phyloP scores from a whole-genome alignment of 1,140 invertebrate species.

The Scaptomyza pallida region DNA sequence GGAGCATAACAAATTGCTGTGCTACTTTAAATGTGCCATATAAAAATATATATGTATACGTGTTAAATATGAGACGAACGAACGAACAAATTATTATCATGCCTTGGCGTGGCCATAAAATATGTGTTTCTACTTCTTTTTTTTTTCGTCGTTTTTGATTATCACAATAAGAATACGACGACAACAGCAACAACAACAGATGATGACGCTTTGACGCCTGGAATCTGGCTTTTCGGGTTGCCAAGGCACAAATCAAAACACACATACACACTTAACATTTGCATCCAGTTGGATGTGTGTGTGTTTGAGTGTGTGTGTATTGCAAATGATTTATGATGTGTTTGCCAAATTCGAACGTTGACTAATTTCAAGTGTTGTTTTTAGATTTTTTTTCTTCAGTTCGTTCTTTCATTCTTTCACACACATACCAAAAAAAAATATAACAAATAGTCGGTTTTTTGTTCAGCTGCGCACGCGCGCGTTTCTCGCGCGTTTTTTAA shows the following conservation, averaged over 20 bases:
- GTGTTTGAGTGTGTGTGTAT: conserved; percentile 3
- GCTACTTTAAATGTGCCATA: conserved; percentile 73
- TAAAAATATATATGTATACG: conserved; percentile 50
- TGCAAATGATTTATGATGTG: conserved; percentile 68
- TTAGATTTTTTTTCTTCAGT: conserved; percentile 12
- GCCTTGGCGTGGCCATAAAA: conserved; percentile 48
- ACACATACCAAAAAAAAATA: conserved; percentile 43
- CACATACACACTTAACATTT: conserved; percentile 14
- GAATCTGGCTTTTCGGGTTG: conserved; percentile 14
- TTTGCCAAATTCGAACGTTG: conserved; percentile 74
- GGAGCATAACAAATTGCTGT: conserved; percentile 66
- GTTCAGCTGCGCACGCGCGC: conserved; percentile 42
- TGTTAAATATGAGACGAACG: conserved; percentile 50
- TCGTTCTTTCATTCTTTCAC: too few relatives aligned
- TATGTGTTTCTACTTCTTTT: conserved; percentile 46
- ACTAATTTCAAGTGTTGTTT: conserved; percentile 63
- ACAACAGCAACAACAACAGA: conserved; percentile 9
- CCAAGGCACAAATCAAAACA: conserved; percentile 39
- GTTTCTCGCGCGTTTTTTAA: conserved; percentile 26
- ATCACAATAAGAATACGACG: conserved; percentile 30
- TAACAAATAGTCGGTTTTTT: conserved; percentile 61
- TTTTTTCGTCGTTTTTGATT: too few relatives aligned
- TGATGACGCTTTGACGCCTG: conserved; percentile 45
- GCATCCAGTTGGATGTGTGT: conserved; percentile 35
- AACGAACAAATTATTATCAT: conserved; percentile 33